Base-by-base conservation (phyloP, 2,113 vertebrate species). In the Phyllostomus hastatus region DNA sequence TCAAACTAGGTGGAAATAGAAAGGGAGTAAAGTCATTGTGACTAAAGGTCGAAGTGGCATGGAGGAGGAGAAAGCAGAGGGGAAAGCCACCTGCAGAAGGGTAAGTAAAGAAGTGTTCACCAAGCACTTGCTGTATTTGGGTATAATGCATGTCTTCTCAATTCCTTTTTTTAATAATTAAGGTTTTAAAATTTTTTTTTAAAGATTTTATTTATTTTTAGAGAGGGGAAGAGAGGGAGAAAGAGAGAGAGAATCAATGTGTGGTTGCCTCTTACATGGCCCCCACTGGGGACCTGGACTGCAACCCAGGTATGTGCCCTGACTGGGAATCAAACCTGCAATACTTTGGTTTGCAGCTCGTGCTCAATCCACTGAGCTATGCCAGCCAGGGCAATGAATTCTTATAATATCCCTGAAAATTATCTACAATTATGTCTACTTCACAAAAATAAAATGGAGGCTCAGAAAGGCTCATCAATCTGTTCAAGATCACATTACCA, bases 391-490 rank as follows among this genome's bases (percentile, higher is more conserved):
- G 4, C 38, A 41, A 41, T 41, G 38, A 93, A 59, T 12, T 59
- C 57, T 97, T 70, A 19, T 0, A 75, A 48, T 80, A 93, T n/a
- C 5, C 19, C 43, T 89, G 52, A 84, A 79, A 90, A 84, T 31
- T 15, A 94, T 28, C 28, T 91, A 78, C 84, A 90, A 57, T 78
- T 43, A 48, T 17, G 7, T 73, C 26, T 86, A 38, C 84, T 90
- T 92, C 84, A 80, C 50, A 95, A 84, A 95, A 84, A 73, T 48
- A 90, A 88, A 72, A 38, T 5, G 57, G 67, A 93, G 41, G 43
- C 73, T 61, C 38, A 33, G 43, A 90, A 86, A 80, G 38, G 28
- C 64, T 75, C n/a, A 57, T 78, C n/a, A 17, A 81, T 61, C 86
- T 93, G 35, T 10, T 38, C 4, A 17, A 67, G 80, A 94, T 46